These are phyloP conservation scores for Arrhamphus sclerolepis DNA, from an alignment of 2,797 vertebrate genomes.

Conservation along the genomic window DNA sequence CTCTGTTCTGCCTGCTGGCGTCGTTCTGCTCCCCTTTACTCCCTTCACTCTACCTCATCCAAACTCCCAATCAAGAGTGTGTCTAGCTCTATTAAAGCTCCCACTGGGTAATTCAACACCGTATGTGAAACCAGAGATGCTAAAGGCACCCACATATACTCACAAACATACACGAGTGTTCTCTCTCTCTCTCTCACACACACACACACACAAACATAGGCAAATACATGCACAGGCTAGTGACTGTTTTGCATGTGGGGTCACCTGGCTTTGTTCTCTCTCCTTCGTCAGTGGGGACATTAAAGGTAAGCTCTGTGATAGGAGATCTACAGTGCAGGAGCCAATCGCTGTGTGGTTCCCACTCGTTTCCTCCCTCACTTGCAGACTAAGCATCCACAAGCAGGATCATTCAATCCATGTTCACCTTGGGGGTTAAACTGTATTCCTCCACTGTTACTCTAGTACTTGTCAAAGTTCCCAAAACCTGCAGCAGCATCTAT, in stretches of 20 bases:
- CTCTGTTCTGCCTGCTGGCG: conserved; percentile 42
- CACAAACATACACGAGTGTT: conserved; percentile 39
- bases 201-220: conserved; percentile 30
- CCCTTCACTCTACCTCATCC: conserved; percentile 66
- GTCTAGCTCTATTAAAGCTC: conserved; percentile 81
- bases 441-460: conserved; percentile 45
- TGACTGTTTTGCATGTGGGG: conserved; percentile 66
- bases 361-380: conserved; percentile 61
- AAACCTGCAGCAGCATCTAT: conserved; percentile 46
- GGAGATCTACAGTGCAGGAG: conserved; percentile 67
- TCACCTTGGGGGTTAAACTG: conserved; percentile 66
- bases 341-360: conserved; percentile 69
- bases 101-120: conserved; percentile 82
- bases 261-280: conserved; percentile 70
- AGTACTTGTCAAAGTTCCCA: conserved; percentile 32
- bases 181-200: conserved; percentile 5
- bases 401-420: conserved; percentile 61
- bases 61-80: conserved; percentile 81
- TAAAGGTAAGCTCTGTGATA: conserved; percentile 63
- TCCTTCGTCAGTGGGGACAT: conserved; percentile 42
- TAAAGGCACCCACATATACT: conserved; percentile 44
- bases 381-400: conserved; percentile 80
- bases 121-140: conserved; percentile 79
- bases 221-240: conserved; percentile 35
- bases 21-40: conserved; percentile 51